These are phyloP conservation scores for Halichoeres trimaculatus DNA, from an alignment of 2,113 vertebrate genomes.

Conservation along the genomic window DNA sequence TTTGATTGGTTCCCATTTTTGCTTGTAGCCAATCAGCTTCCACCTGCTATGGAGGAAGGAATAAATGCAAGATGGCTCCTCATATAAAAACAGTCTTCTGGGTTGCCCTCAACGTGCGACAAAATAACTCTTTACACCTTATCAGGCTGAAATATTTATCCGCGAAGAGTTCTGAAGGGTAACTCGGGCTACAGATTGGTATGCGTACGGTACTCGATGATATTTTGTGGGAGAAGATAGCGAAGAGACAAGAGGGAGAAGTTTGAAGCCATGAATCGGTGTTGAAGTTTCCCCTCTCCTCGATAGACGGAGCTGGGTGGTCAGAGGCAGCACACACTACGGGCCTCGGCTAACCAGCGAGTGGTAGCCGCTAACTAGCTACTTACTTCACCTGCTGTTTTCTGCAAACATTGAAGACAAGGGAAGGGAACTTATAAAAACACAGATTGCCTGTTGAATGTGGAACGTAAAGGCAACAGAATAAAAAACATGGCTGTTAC, in stretches of 20 bases:
- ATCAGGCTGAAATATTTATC: conserved; percentile 81
- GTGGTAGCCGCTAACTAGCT: conserved; percentile 65
- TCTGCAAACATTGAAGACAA: conserved; percentile 19
- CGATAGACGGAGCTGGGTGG: conserved; percentile 26
- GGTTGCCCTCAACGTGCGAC: conserved; percentile 84
- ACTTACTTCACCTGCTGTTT: conserved; percentile 39
- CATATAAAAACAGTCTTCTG: conserved; percentile 95
- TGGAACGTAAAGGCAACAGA: conserved; percentile 28
- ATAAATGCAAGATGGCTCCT: conserved; percentile 99
- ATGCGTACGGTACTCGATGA: conserved; percentile 37
- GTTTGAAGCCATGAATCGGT: conserved; percentile 75
- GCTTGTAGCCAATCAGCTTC: conserved; percentile 88
- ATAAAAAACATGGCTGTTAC: conserved; percentile 80
- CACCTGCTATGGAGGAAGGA: conserved; percentile 92
- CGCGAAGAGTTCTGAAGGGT: conserved; percentile 78
- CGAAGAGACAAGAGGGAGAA: conserved; percentile 50
- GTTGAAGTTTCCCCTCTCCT: conserved; percentile 50
- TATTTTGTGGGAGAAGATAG: conserved; percentile 47
- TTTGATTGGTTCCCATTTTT: conserved; percentile 83
- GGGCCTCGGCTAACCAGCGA: conserved; percentile 66
- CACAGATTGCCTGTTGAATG: conserved; percentile 60
- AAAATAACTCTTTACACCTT: conserved; percentile 87
- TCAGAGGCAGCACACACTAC: conserved; percentile 35
- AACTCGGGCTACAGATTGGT: conserved; percentile 57
- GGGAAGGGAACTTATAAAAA: neutral